Conservation (phyloP, 2,797 vertebrate species). For the Eurystomus glaucurus region DNA sequence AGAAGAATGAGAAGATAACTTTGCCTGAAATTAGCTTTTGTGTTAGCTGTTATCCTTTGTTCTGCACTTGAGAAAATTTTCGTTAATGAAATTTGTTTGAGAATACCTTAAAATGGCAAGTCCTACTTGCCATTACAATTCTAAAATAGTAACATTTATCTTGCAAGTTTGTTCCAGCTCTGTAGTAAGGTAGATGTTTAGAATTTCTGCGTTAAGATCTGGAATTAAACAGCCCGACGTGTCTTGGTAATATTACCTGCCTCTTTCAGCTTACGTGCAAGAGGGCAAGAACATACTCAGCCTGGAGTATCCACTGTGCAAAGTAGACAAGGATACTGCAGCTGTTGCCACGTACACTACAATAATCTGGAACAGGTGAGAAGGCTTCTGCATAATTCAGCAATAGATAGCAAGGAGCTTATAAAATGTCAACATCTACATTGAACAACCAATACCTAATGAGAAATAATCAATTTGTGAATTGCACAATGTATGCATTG, state of each 20-base stretch:
- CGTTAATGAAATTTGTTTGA: not conserved
- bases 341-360: constrained; percentile 91
- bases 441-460: not conserved
- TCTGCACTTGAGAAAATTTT: not conserved
- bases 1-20: not conserved
- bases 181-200: not conserved
- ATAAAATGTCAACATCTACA: not conserved
- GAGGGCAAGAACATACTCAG: constrained; percentile 67
- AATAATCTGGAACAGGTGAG: constrained; percentile 91
- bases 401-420: not conserved
- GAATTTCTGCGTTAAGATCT: not conserved
- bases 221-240: not conserved
- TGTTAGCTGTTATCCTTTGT: not conserved
- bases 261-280: constrained; percentile 79
- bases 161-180: not conserved
- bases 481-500: not conserved
- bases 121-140: not conserved
- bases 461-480: not conserved
- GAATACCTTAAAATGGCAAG: not conserved
- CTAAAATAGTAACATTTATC: not conserved
- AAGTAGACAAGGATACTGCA: constrained; percentile 92
- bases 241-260: not conserved
- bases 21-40: not conserved
- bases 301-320: constrained; percentile 80
- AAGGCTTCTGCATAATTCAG: not conserved